phyloP scores from a whole-genome alignment of 2,888 invertebrate species.

The Drosophila eohydei region DNA sequence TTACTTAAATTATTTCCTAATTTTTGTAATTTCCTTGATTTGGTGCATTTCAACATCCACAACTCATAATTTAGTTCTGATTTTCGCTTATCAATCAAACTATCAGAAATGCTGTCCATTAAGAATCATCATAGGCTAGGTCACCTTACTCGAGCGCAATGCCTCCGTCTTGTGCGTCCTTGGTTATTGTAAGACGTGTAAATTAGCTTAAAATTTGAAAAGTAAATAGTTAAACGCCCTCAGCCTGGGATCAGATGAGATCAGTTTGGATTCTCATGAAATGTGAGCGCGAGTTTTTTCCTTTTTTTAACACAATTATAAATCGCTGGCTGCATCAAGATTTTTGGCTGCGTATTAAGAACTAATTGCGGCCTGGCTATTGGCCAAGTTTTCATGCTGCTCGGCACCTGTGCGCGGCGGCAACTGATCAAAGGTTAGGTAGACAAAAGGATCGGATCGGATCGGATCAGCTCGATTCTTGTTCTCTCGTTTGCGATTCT shows the following conservation, averaged over 20 bases:
- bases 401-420: constrained; percentile 70
- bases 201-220: constrained; percentile 74
- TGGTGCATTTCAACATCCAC: too few relatives aligned
- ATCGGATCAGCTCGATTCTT: constrained; percentile 6
- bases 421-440: constrained; percentile 65
- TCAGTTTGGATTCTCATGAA: constrained; percentile 60
- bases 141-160: background rate
- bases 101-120: background rate
- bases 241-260: constrained; percentile 28
- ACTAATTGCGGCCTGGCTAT: constrained; percentile 75
- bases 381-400: constrained; percentile 44
- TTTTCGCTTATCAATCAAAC: background rate
- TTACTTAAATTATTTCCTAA: too few relatives aligned
- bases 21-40: too few relatives aligned
- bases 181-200: constrained; percentile 64
- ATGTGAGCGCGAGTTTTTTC: constrained; percentile 48
- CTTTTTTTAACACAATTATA: constrained; percentile 74
- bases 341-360: constrained; percentile 65
- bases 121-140: background rate
- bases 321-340: constrained; percentile 54
- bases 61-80: background rate
- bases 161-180: background rate
- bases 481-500: constrained; percentile 75
- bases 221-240: constrained; percentile 67
- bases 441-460: constrained; percentile 56